Base-by-base conservation (phyloP, 2,113 vertebrate genomes). In the Egretta garzetta region DNA sequence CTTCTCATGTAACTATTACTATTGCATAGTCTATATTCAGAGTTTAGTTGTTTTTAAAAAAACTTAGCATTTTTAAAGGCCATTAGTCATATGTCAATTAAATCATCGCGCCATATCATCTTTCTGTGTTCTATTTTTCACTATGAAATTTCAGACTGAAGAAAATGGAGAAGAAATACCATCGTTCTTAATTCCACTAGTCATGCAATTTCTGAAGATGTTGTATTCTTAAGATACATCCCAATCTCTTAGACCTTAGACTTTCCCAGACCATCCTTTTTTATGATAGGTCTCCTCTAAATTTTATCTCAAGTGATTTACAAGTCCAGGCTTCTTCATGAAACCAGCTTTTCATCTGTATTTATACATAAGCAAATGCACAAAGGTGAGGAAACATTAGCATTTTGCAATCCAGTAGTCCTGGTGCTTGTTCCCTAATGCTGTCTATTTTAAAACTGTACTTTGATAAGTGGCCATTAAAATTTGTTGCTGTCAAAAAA, bases 1-100 rank as follows among this genome's bases (percentile, higher is more conserved):
- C 33, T 77, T 86, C 1, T 18, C 41, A 32, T 12, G 10, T 86
- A 66, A 21, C 10, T 66, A 41, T 43, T 16, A 8, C 26, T 88
- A 52, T 67, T 88, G 6, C n/a, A 59, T 55, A 23, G 28, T 55
- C 56, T 86, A 4, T 70, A 58, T 45, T 77, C n/a, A 84, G 1
- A 50, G 14, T 74, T 66, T 41, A 62, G 39, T 68, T 76, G 6
- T 53, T 82, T 35, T 2, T 53, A 58, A 56, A 84, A 50, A 3
- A 0, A 1, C 4, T 11, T n/a, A 66, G 14, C 28, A 67, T 74
- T 95, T 97, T 89, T 71, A 84, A 88, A 93, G 76, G 72, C 28
- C 52, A 63, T 96, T 95, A 97, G 80, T 94, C 72, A 94, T 93
- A 95, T 89, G 64, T 74, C 83, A 86, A 19, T 94, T 96, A 92